Evolutionary conservation across 2,888 invertebrate species (phyloP), one percentile per base, ranked within the genome.

Genomic region (Tipula vernalis): DNA sequence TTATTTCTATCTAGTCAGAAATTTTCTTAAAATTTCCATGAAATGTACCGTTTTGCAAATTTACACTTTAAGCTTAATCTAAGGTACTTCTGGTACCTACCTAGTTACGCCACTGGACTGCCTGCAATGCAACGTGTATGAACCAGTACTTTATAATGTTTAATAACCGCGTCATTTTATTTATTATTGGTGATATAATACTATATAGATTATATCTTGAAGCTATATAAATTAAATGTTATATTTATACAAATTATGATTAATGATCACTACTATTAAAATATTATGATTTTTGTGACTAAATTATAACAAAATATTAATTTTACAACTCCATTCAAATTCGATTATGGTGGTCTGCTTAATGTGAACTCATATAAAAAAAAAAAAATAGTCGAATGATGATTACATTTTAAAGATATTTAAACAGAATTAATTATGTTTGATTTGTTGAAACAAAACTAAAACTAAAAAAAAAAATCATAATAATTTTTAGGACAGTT

Each of bases 271-370:
- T 28, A 28, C 28, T 28, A 28, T 28, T 28, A 28, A 28, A 28
- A 28, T 28, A 28, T 28, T 28, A 28, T 71, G 10, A 28, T 28
- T 71, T 71, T 71, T 71, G 71, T 71, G 71, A 71, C 71, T 71
- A 71, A 71, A 71, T 71, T 71, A 71, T 71, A 71, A 71, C 71
- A 71, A 71, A 71, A 71, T 71, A 28, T 71, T 71, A 71, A 71
- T 71, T 71, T 71, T 71, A 71, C 71, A 71, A 71, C 71, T 71
- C 71, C 71, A 71, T 71, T 71, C 71, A 71, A 71, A 71, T 71
- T 71, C 71, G 71, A 71, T 71, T 71, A 71, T 71, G 71, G 71
- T 71, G 71, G 71, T 71, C 71, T 71, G 28, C 51, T 28, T 71
- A 18, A 57, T 57, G 57, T 57, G 13, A 12, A 28, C 71, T 51